phyloP scores from a whole-genome alignment of 2,888 invertebrate genomes.

The Trachelus iudaicus region DNA sequence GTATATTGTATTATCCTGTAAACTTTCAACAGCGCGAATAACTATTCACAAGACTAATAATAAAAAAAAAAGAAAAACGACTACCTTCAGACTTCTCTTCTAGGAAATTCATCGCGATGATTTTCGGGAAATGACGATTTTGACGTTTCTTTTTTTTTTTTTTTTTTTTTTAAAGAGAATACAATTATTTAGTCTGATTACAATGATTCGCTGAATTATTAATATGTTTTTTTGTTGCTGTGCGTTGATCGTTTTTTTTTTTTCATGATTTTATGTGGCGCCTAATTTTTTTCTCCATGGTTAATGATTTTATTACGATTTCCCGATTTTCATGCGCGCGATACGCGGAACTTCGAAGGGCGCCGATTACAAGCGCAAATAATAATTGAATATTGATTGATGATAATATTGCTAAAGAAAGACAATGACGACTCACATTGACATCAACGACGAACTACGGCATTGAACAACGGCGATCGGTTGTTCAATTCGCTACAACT shows the following conservation, averaged over 20 bases:
- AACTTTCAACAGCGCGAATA: neutral
- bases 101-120: neutral
- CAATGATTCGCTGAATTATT: neutral
- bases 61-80: neutral
- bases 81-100: neutral
- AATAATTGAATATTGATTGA: neutral
- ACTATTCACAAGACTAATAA: neutral
- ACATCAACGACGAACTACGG: conserved; percentile 57
- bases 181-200: neutral
- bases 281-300: no score
- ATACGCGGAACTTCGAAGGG: neutral
- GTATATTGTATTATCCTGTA: neutral
- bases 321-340: neutral
- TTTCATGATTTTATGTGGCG: no score
- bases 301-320: neutral
- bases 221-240: neutral
- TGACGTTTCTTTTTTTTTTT: no score
- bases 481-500: conserved; percentile 59
- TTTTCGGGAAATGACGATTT: neutral
- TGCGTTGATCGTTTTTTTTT: neutral
- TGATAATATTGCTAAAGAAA: neutral
- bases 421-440: conserved; percentile 47
- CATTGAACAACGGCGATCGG: conserved; percentile 51
- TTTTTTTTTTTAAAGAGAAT: no score
- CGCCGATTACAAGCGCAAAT: neutral